phyloP scores from a whole-genome alignment of 2,888 invertebrate genomes.

The Calameuta filiformis region DNA sequence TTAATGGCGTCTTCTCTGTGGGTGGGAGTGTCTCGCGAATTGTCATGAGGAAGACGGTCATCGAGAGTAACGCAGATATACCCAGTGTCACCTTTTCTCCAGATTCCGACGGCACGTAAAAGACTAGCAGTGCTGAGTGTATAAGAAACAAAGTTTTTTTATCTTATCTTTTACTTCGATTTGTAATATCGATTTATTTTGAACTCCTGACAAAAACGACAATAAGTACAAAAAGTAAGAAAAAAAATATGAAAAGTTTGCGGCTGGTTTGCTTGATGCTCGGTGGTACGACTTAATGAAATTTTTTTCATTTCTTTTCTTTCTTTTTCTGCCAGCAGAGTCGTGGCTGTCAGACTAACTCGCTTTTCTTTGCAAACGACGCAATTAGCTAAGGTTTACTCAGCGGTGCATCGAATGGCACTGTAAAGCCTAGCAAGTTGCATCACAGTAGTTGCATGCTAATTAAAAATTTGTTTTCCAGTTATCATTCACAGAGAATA shows the following conservation, averaged over 20 bases:
- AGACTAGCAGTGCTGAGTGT: slow-evolving; percentile 79
- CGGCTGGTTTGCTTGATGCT: not conserved
- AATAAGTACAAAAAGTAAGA: not conserved
- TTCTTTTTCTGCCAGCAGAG: not conserved
- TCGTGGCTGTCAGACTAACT: not conserved
- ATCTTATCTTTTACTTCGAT: not conserved
- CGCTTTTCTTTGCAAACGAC: not conserved
- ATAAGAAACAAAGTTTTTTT: slow-evolving; percentile 14
- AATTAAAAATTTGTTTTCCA: not conserved
- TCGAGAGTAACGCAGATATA: slow-evolving; percentile 87
- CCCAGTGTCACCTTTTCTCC: slow-evolving; percentile 90
- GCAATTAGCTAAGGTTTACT: not conserved
- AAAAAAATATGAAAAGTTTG: not conserved
- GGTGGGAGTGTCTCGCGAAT: slow-evolving; percentile 87
- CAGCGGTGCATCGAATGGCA: not conserved
- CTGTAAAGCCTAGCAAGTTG: not conserved
- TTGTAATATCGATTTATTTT: not conserved
- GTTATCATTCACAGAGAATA: too few species aligned
- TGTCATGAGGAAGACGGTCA: slow-evolving; percentile 91
- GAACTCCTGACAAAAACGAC: not conserved
- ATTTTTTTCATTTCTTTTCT: not conserved
- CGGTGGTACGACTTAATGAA: not conserved
- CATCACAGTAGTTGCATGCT: not conserved
- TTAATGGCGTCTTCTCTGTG: slow-evolving; percentile 87
- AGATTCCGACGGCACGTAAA: slow-evolving; percentile 89